Percentiles rank a stretch among this genome's conserved stretches.
phyloP scores from a whole-genome alignment of 1,140 invertebrate genomes.

The Mya arenaria region DNA sequence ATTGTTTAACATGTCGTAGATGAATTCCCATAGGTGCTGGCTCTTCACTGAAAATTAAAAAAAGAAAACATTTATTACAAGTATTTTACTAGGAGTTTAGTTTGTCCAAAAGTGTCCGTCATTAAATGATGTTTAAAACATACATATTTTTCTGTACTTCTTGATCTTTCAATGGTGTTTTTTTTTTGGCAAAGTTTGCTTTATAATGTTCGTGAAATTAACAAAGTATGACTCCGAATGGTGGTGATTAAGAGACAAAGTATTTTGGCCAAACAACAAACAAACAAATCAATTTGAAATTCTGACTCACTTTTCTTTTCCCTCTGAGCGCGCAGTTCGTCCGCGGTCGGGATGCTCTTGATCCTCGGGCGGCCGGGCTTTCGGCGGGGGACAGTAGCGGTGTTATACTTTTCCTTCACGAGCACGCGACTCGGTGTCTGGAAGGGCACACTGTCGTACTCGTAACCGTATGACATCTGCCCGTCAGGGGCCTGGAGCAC shows the following conservation, averaged over 20 bases:
- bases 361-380: conserved; percentile 72
- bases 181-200: too few species aligned
- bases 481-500: not conserved
- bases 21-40: conserved; percentile 80
- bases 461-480: not conserved
- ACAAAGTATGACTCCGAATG: too few species aligned
- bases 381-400: conserved; percentile 48
- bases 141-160: too few species aligned
- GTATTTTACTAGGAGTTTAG: too few species aligned
- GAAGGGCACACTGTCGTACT: not conserved
- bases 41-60: conserved; percentile 69
- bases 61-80: too few species aligned
- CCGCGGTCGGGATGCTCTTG: conserved; percentile 69
- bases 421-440: not conserved
- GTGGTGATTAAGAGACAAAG: too few species aligned
- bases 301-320: conserved; percentile 72
- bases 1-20: conserved; percentile 76
- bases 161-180: too few species aligned
- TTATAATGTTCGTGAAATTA: too few species aligned
- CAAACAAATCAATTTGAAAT: too few species aligned
- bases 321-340: conserved; percentile 64
- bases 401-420: conserved; percentile 51
- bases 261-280: too few species aligned
- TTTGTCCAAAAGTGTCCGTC: too few species aligned
- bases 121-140: too few species aligned